Evolutionary conservation across 2,113 vertebrate species (phyloP), one percentile per base, ranked within the genome.

Genomic region (Caloenas nicobarica): DNA sequence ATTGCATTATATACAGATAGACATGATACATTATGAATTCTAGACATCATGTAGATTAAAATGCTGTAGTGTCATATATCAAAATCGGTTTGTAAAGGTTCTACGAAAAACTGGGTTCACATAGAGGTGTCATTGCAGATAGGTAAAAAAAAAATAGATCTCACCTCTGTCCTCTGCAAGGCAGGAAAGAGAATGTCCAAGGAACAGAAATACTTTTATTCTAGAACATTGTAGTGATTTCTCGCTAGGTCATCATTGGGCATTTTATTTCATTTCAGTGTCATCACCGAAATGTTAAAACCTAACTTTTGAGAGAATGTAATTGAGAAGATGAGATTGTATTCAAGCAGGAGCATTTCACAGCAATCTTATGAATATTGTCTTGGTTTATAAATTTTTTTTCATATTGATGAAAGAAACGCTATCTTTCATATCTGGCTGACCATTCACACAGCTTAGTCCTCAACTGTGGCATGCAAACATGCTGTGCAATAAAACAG

Each of bases 301-400:
- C 6, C 13, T 65, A 16, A 17, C 42, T 65, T 76, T 77, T 77
- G 31, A 50, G 58, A 72, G 11, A 42, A 36, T 46, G 11, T n/a
- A 50, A 22, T 65, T 53, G 51, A 76, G 57, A 70, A 79, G 40
- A 79, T 61, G 54, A 74, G 48, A 38, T 44, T 62, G 15, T 51
- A 50, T 80, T 48, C 26, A 68, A 50, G 48, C 33, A 80, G 54
- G 40, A 68, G 11, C 25, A 84, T 73, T 64, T 68, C 28, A 60
- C 29, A 3, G 58, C 46, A 40, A 12, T 40, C 33, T 71, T 56
- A 42, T 0, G 1, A 50, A 29, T 29, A 40, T 29, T n/a, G 3
- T n/a, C 33, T 62, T 0, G 0, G 16, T 78, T 68, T n/a, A n/a
- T 28, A n/a, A 51, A n/a, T 0, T 0, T 2, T 7, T 64, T 62